A percentile compares a stretch with the other conserved stretches of the same genome.
Conservation (phyloP, 2,888 invertebrate species). For the Ophion ellenae region DNA sequence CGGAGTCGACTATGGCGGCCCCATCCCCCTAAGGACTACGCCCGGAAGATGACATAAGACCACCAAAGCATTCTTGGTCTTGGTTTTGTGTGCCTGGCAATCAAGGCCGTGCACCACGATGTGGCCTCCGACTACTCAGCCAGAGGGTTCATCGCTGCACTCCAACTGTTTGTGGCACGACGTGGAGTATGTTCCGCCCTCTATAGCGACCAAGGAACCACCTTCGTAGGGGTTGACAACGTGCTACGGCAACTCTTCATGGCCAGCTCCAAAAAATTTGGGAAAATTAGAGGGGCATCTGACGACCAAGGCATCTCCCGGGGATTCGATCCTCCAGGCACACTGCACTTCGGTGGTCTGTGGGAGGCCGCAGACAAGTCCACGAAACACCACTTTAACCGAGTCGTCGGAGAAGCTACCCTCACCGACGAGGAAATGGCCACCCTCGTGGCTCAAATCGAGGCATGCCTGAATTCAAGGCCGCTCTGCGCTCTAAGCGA, state of each 20-base stretch:
- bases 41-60: conserved; percentile 51
- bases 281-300: too few relatives aligned
- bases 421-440: too few relatives aligned
- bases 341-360: too few relatives aligned
- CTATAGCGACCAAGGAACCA: conserved; percentile 72
- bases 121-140: conserved; percentile 66
- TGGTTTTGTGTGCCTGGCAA: conserved; percentile 73
- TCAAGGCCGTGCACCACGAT: conserved; percentile 71
- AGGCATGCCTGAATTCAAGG: too few relatives aligned
- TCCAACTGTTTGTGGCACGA: conserved; percentile 66
- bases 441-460: too few relatives aligned
- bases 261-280: too few relatives aligned
- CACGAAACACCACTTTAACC: too few relatives aligned
- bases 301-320: too few relatives aligned
- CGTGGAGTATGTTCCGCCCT: conserved; percentile 67
- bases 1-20: conserved; percentile 79
- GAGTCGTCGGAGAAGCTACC: too few relatives aligned
- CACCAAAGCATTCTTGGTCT: conserved; percentile 66
- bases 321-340: too few relatives aligned
- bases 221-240: conserved; percentile 69
- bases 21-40: conserved; percentile 65
- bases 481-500: too few relatives aligned
- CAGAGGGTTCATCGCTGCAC: conserved; percentile 67
- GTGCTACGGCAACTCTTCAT: conserved; percentile 31
- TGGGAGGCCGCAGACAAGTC: too few relatives aligned